Percentiles rank a stretch among this genome's conserved stretches.
phyloP scores from a whole-genome alignment of 2,797 vertebrate genomes.

The Lacerta agilis region DNA sequence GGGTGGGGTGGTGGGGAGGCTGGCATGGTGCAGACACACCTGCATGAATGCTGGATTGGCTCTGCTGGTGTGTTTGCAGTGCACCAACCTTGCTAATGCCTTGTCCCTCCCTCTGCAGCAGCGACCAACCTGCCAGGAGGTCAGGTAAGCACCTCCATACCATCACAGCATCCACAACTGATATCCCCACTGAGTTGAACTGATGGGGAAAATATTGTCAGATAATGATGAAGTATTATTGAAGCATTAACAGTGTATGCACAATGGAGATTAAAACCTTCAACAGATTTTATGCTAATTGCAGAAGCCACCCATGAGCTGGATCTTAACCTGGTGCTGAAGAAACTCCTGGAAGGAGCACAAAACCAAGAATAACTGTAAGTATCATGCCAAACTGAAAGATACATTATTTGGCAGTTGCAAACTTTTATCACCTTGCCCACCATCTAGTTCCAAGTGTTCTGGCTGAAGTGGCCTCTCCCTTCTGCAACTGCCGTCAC shows the following conservation, averaged over 20 bases:
- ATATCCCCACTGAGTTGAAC: not conserved
- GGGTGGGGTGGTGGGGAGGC: too few species aligned
- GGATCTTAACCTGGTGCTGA: not conserved
- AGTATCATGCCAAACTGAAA: slow-evolving; percentile 2
- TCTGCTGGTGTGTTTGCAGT: too few species aligned
- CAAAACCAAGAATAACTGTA: not conserved
- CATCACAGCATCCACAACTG: too few species aligned
- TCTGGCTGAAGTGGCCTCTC: too few species aligned
- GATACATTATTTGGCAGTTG: slow-evolving; percentile 11
- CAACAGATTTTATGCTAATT: not conserved
- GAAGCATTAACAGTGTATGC: not conserved
- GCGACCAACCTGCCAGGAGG: too few species aligned
- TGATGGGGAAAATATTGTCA: not conserved
- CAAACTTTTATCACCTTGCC: not conserved
- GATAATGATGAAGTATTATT: not conserved
- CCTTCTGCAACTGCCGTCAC: too few species aligned
- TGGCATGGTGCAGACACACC: too few species aligned
- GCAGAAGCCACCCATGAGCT: not conserved
- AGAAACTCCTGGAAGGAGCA: not conserved
- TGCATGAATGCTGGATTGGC: too few species aligned
- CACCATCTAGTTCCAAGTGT: not conserved
- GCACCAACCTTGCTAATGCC: too few species aligned
- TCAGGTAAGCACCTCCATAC: too few species aligned
- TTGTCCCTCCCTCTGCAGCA: too few species aligned
- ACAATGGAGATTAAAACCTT: not conserved